Conservation (phyloP, 1,140 invertebrate genomes). For the Chrysoperla carnea region DNA sequence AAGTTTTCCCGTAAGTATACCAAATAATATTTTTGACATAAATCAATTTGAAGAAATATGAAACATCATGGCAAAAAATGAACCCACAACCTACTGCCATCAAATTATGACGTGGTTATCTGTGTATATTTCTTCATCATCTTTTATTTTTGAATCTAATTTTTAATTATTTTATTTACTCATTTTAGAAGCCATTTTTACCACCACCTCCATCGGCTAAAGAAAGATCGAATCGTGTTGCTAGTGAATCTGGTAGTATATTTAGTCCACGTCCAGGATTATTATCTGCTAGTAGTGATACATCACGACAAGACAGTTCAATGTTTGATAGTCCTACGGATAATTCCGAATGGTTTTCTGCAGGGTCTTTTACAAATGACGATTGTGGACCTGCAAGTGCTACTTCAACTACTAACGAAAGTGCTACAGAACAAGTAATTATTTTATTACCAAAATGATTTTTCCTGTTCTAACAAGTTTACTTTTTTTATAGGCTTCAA, state of each 20-base stretch:
- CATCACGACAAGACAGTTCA: not conserved
- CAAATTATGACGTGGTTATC: not conserved
- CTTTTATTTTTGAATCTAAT: not conserved
- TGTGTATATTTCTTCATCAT: not conserved
- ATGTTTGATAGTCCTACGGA: slow-evolving; percentile 3
- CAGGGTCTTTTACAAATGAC: too few relatives aligned
- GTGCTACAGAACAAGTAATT: not conserved
- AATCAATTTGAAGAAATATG: not conserved
- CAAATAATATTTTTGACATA: not conserved
- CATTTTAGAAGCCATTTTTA: slow-evolving; percentile 28
- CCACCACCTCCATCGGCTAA: slow-evolving; percentile 44
- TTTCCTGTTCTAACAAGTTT: too few relatives aligned
- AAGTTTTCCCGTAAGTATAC: slow-evolving; percentile 32
- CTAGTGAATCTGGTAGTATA: slow-evolving; percentile 15
- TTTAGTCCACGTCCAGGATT: slow-evolving; percentile 19
- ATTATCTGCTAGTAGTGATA: slow-evolving; percentile 10
- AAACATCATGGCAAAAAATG: not conserved
- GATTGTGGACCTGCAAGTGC: too few relatives aligned
- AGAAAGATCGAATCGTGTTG: slow-evolving; percentile 15
- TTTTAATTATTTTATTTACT: slow-evolving; percentile 2
- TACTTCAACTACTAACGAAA: too few relatives aligned
- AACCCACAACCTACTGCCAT: not conserved
- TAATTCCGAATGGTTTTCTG: not conserved
- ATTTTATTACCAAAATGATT: not conserved
- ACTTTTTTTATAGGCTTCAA: not conserved